Base-by-base conservation (phyloP, 2,888 invertebrate species). In the Nemapogon koenigi region DNA sequence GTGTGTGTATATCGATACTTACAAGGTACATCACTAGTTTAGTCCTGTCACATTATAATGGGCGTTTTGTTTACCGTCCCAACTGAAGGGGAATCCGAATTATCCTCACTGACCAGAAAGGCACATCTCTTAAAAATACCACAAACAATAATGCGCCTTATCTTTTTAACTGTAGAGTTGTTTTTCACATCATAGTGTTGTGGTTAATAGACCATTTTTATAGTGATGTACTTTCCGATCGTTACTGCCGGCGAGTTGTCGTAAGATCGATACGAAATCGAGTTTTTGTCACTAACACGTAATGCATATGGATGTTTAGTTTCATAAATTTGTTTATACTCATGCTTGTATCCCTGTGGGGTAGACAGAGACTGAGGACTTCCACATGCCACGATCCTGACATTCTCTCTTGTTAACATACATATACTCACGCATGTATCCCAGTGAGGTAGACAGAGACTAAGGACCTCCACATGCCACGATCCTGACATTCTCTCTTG, bases 11-110 rank as follows among this genome's bases (percentile, higher is more conserved):
- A 55, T 57, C 56, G 54, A 56, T 46, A 48, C 39, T 29, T 41
- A 32, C 10, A 13, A 15, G 16, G 11, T 18, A 14, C 64, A 58
- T 45, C 69, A 51, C 70, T 67, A 63, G 31, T 40, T 37, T 51
- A 49, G 52, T 51, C 53, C 54, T 57, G 57, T 59, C 59, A 61
- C 65, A 71, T 72, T 72, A 69, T 71, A 71, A 71, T 68, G 69
- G 70, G 70, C 72, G 72, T 73, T 73, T 72, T 73, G 73, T 75
- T 75, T 75, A 73, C 72, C 69, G 66, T 66, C 55, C 62, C 61
- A 59, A 63, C 62, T 63, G 62, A 63, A 69, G 75, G 72, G 71
- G 70, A 62, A 61, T 57, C 57, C 46, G 30, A 43, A 49, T 47
- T 13, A 19, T 19, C n/a, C 42, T 47, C 37, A 40, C 26, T 41